A percentile compares a stretch with the other conserved stretches of the same genome.
phyloP scores from a whole-genome alignment of 2,113 vertebrate genomes.

The Seriola rivoliana region DNA sequence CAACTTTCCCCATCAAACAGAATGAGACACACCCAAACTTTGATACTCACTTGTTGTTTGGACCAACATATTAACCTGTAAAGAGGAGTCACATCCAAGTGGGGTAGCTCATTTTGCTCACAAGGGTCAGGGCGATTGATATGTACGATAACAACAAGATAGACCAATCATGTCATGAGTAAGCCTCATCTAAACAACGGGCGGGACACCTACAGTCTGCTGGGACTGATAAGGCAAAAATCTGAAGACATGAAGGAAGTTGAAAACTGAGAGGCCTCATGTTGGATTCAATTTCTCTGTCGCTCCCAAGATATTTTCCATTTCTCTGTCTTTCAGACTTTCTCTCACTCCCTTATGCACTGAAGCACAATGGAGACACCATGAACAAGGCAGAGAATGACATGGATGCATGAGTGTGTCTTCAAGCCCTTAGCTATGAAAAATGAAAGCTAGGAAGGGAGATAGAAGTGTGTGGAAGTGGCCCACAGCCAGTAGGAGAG shows the following conservation, averaged over 20 bases:
- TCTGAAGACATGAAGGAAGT: neutral
- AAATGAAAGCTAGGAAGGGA: neutral
- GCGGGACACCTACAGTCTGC: neutral
- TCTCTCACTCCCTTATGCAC: neutral
- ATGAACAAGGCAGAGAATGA: neutral
- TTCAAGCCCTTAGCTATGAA: neutral
- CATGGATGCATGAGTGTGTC: neutral
- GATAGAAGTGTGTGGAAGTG: neutral
- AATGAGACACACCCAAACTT: neutral
- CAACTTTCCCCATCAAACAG: neutral
- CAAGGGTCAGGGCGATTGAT: neutral
- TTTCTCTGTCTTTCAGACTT: neutral
- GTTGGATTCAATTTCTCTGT: neutral
- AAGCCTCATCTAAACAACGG: neutral
- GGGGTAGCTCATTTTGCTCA: neutral
- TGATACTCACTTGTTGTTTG: neutral
- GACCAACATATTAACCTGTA: neutral
- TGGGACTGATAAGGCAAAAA: neutral
- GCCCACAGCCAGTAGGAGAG: constrained; percentile 12
- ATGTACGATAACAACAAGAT: neutral
- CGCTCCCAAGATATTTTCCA: neutral
- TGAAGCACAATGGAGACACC: neutral
- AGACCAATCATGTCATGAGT: neutral
- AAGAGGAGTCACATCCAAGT: neutral
- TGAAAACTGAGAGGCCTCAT: neutral